A percentile compares a stretch with the other conserved stretches of the same genome.
Conservation (phyloP, 2,113 vertebrate genomes). For the Daphoenositta chrysoptera region DNA sequence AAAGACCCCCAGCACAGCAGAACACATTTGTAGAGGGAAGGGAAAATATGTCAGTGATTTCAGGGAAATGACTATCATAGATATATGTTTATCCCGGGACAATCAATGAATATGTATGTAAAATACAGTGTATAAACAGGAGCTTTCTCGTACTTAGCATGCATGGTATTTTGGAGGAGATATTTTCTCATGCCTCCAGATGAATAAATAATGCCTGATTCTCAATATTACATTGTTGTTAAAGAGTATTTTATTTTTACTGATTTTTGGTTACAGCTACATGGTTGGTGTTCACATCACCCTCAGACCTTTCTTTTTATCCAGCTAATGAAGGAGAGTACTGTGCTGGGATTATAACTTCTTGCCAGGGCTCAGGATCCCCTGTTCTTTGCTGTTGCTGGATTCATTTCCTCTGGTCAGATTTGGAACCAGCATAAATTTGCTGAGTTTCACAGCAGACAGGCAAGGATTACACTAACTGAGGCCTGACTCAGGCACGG, state of each 20-base stretch:
- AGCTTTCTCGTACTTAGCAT: neutral
- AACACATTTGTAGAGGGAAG: neutral
- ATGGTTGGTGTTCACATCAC: neutral
- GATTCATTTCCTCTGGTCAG: neutral
- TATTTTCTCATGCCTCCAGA: neutral
- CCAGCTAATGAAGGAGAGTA: neutral
- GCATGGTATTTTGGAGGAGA: fast-evolving
- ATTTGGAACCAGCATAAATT: neutral
- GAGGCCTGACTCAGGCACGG: neutral
- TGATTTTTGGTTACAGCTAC: neutral
- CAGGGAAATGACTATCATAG: neutral
- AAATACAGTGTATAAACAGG: neutral
- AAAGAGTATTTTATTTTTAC: neutral
- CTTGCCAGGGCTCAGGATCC: neutral
- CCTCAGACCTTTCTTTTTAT: neutral
- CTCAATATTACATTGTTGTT: neutral
- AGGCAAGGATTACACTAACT: neutral
- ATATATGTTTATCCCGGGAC: neutral
- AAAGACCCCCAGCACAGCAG: neutral
- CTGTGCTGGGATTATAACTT: neutral
- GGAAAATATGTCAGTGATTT: neutral
- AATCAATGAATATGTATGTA: neutral
- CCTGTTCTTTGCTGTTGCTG: neutral
- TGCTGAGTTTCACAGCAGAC: neutral
- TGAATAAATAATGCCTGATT: neutral